Evolutionary conservation across 2,888 invertebrate species (phyloP).

Genomic region (Athrips mouffetella): DNA sequence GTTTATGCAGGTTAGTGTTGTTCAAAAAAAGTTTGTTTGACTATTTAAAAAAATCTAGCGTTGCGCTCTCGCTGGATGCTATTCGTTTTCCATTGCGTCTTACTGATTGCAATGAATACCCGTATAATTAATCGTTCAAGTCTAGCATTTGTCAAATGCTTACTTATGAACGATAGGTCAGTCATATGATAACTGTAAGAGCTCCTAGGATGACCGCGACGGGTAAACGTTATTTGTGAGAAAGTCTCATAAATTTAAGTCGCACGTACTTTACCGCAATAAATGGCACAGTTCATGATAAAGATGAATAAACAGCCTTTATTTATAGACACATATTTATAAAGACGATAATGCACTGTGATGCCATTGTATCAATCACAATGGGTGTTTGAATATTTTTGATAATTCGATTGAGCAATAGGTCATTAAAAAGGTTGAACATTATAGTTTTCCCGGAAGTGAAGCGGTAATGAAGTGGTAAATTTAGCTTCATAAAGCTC

Average conservation of each 20-base stretch:
- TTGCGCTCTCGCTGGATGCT: no score
- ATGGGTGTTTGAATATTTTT: background rate
- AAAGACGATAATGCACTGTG: background rate
- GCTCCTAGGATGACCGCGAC: background rate
- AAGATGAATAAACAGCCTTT: background rate
- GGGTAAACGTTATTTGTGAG: background rate
- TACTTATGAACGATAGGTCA: no score
- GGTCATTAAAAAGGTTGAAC: background rate
- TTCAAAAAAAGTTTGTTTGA: no score
- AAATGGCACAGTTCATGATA: conserved; percentile 1
- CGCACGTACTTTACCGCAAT: background rate
- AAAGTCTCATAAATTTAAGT: background rate
- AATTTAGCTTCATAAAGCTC: background rate
- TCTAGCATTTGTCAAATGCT: no score
- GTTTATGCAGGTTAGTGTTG: no score
- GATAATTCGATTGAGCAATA: background rate
- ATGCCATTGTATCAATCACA: background rate
- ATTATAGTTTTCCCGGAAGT: background rate
- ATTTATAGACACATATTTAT: background rate
- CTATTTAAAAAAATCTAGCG: no score
- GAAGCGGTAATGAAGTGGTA: background rate
- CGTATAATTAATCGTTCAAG: no score
- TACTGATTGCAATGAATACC: no score
- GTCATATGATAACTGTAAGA: background rate
- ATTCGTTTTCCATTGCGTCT: no score